Base-by-base conservation (phyloP, 1,140 invertebrate species). In the Formica exsecta region DNA sequence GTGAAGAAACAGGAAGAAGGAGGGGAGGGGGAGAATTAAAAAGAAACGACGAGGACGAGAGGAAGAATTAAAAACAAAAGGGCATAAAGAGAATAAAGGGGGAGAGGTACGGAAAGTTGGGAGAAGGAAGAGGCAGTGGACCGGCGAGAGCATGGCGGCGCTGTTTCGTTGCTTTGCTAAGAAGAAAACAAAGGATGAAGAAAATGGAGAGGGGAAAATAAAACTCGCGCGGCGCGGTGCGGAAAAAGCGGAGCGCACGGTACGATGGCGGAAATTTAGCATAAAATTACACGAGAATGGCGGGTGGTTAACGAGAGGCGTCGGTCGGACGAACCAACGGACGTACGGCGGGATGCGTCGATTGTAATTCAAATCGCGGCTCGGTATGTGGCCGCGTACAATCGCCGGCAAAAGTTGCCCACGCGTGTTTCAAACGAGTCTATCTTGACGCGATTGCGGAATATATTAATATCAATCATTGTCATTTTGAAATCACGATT, bases 231-330 rank as follows among this genome's bases (percentile, higher is more conserved):
- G 6, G 16, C 8, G 41, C 19, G 7, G 19, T 4, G 41, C 19
- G 61, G 25, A 57, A 61, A 81, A 73, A 59, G 29, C 66, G 65
- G 54, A 16, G 41, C 19, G 25, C 36, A 16, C 16, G 6, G 36
- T 8, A 22, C 13, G 54, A 9, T 19, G 29, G 16, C 48, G 41
- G 73, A 85, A 85, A 88, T 88, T 92, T 92, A 93, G 92, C 88
- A 92, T 92, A 93, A 93, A 93, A 92, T 93, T 94, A 93, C 92
- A 92, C 92, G 91, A 93, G 92, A 94, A 93, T 93, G 88, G 89
- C 86, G 90, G 90, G 85, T 91, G 89, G 90, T 93, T 92, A 94
- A 94, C 92, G 92, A 91, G 91, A 92, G 86, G 85, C 84, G 66
- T 25, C 41, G 73, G 22, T 51, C 66, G 73, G 51, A 86, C 70